Conservation (phyloP, 2,113 vertebrate species). For the Lucifuga dentata region DNA sequence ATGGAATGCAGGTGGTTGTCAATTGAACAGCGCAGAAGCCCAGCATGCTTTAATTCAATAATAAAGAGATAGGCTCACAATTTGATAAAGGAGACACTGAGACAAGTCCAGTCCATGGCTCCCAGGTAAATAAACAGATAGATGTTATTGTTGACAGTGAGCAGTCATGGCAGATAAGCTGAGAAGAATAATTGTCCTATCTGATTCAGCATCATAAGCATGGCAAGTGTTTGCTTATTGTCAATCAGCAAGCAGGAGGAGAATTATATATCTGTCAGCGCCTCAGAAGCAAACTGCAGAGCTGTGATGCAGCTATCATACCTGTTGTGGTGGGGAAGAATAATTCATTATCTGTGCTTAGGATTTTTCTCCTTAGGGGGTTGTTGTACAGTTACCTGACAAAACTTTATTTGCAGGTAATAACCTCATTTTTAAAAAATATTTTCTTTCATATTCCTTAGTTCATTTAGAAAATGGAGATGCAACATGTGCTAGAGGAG, state of each 20-base stretch:
- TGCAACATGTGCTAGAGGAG: background rate
- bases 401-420: constrained; percentile 18
- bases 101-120: constrained; percentile 36
- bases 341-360: constrained; percentile 42
- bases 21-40: constrained; percentile 15
- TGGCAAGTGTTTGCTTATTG: constrained; percentile 44
- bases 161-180: constrained; percentile 42
- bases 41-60: constrained; percentile 32
- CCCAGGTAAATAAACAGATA: constrained; percentile 50
- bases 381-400: constrained; percentile 18
- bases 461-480: background rate
- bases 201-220: constrained; percentile 45
- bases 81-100: constrained; percentile 2
- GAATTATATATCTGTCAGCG: constrained; percentile 51
- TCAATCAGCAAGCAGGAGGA: constrained; percentile 50
- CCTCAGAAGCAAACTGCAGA: constrained; percentile 32
- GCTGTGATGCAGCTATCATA: constrained; percentile 21
- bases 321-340: constrained; percentile 18
- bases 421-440: background rate
- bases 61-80: constrained; percentile 11
- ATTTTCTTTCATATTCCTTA: background rate
- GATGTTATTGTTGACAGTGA: constrained; percentile 48
- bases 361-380: constrained; percentile 18
- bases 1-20: background rate
- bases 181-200: constrained; percentile 58